phyloP scores from a whole-genome alignment of 2,113 vertebrate genomes.

The Peromyscus maniculatus region DNA sequence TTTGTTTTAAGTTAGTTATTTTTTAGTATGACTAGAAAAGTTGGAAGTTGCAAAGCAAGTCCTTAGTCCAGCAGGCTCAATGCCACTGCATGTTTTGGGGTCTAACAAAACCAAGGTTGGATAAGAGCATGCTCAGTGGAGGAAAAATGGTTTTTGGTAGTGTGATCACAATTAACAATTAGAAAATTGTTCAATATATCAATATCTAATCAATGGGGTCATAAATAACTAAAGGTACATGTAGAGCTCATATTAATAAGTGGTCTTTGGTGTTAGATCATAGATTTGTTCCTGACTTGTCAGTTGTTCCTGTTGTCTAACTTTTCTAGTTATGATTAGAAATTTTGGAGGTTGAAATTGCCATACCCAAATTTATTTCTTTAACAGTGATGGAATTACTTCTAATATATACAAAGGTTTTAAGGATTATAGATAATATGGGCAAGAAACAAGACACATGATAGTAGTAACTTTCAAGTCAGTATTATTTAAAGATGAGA shows the following conservation, averaged over 20 bases:
- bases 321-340: neutral
- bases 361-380: neutral
- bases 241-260: neutral
- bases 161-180: neutral
- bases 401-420: neutral
- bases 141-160: neutral
- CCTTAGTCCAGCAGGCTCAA: neutral
- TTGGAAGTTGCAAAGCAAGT: conserved; percentile 4
- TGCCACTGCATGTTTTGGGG: neutral
- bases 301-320: neutral
- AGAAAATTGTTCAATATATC: neutral
- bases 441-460: neutral
- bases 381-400: neutral
- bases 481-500: neutral
- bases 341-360: neutral
- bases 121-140: neutral
- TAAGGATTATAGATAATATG: neutral
- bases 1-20: conserved; percentile 29
- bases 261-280: neutral
- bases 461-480: neutral
- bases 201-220: neutral
- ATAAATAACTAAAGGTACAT: neutral
- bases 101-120: too few relatives aligned
- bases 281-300: neutral
- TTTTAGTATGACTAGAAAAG: neutral